phyloP scores from a whole-genome alignment of 2,113 vertebrate species.

The Egretta garzetta region DNA sequence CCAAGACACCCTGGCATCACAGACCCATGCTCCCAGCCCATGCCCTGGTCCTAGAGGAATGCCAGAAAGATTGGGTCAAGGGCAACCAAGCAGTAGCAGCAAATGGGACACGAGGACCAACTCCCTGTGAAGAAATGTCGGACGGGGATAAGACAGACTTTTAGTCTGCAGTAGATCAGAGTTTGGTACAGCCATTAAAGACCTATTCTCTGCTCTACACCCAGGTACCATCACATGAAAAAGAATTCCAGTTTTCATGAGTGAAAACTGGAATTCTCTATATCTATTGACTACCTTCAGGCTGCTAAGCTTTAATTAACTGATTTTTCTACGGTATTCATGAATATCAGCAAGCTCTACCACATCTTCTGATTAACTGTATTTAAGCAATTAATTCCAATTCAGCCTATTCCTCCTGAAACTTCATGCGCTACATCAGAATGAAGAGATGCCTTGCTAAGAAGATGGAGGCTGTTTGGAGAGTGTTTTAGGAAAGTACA shows the following conservation, averaged over 20 bases:
- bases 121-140: accelerated
- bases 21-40: neutral
- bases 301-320: neutral
- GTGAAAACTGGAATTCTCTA: neutral
- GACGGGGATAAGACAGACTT: neutral
- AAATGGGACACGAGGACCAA: neutral
- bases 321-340: neutral
- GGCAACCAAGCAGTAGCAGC: neutral
- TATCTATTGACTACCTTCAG: neutral
- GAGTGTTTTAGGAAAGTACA: neutral
- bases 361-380: neutral
- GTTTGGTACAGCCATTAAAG: neutral
- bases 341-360: neutral
- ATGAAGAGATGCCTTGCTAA: neutral
- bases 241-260: too few relatives aligned
- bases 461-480: neutral
- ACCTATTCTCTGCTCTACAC: neutral
- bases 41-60: neutral
- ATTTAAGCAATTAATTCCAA: neutral
- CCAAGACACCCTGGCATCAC: neutral
- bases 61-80: neutral
- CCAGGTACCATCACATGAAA: neutral
- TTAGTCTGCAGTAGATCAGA: neutral
- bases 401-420: neutral
- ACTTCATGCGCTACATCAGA: neutral